Evolutionary conservation across 2,113 vertebrate species (phyloP).

Genomic region (Pelmatolapia mariae): DNA sequence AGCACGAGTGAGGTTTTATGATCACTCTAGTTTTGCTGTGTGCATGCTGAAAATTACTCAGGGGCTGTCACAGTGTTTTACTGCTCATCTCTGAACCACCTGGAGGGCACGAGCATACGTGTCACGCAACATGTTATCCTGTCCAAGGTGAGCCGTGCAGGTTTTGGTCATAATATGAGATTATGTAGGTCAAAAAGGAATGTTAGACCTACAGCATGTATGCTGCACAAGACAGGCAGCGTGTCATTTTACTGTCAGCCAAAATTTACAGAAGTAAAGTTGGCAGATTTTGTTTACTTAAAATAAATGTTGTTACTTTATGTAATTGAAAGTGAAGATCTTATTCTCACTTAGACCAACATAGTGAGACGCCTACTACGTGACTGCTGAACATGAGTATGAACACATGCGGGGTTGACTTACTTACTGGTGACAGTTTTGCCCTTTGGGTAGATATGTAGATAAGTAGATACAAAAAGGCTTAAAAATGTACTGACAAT

Average conservation of each 20-base stretch:
- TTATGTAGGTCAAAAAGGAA: constrained; percentile 29
- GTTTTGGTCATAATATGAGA: background rate
- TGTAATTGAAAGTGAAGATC: background rate
- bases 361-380: background rate
- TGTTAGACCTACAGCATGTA: background rate
- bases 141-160: background rate
- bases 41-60: background rate
- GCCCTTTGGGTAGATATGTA: background rate
- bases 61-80: background rate
- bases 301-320: background rate
- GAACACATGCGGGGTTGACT: background rate
- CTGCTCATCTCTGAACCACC: background rate
- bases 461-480: background rate
- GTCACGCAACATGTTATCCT: background rate
- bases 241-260: background rate
- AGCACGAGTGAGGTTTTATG: background rate
- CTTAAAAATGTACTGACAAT: background rate
- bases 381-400: background rate
- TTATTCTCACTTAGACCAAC: background rate
- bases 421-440: background rate
- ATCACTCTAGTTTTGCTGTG: background rate
- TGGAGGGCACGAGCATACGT: background rate
- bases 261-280: background rate
- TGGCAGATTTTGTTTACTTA: background rate
- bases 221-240: background rate